Evolutionary conservation across 2,797 vertebrate species (phyloP), one percentile per base, ranked within the genome.

Genomic region (Acipenser ruthenus): DNA sequence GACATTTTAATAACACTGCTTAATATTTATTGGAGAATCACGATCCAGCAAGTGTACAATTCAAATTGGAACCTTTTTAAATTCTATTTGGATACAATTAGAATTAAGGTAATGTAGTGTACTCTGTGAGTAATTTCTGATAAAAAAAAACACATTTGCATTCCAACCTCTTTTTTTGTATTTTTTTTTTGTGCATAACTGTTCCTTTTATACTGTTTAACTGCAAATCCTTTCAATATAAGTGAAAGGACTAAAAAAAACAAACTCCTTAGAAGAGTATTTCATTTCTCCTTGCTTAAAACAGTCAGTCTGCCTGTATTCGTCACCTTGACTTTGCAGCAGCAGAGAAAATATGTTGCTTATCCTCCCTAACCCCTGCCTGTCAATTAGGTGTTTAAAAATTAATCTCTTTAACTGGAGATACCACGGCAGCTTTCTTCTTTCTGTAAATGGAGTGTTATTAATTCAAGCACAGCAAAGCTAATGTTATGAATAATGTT

Each of bases 371-470:
- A 89, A 89, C 87, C 89, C 89, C 75, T 66, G 87, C 84, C 87
- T 87, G 89, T 89, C 90, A 90, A 91, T 91, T 91, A 91, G 90
- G 87, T 89, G 88, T 91, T 91, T 90, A 90, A 90, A 91, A 91
- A 91, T 91, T 90, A 90, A 91, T 91, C 90, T 90, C 90, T 91
- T 91, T 91, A 91, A 88, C 89, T 89, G 87, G 84, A 91, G 90
- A 90, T 84, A 87, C 85, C 88, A 86, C 80, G 86, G 86, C 86
- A 71, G 87, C 87, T 88, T 88, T 88, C 83, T 86, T 87, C 88
- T 77, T 77, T 89, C 88, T 89, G 87, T 83, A 91, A 91, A 91
- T 89, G 87, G 89, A 90, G 90, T 88, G 89, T 91, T 91, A 91
- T 91, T 91, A 89, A 91, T 91, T 91, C 87, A 79, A 86, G 77